Conservation (phyloP, 2,113 vertebrate species). For the Spermophilus dauricus region DNA sequence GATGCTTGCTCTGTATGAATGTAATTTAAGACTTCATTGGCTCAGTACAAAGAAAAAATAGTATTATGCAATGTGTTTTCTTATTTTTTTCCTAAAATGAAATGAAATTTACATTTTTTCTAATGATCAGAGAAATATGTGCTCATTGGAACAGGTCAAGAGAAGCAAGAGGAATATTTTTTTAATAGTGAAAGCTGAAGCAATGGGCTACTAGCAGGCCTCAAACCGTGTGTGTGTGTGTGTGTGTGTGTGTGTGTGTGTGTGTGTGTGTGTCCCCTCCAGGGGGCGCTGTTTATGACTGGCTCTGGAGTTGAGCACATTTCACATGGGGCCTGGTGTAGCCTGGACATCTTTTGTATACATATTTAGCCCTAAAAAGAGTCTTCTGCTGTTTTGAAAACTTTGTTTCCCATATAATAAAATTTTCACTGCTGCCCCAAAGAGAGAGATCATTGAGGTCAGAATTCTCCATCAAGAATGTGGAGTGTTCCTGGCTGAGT, state of each 20-base stretch:
- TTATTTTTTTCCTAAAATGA: background rate
- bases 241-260: too few relatives aligned
- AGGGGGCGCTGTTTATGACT: background rate
- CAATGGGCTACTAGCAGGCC: fast-evolving
- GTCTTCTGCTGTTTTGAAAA: background rate
- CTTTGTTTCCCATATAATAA: background rate
- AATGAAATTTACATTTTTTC: background rate
- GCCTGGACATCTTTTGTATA: too few relatives aligned
- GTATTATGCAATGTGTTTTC: background rate
- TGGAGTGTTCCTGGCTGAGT: too few relatives aligned
- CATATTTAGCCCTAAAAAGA: background rate
- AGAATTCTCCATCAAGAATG: background rate
- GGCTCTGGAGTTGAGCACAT: background rate
- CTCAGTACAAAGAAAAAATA: background rate
- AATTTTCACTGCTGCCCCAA: background rate
- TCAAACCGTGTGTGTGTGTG: too few relatives aligned
- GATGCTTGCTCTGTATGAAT: background rate
- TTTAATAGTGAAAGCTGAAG: background rate
- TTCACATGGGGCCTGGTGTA: fast-evolving
- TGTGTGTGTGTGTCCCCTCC: background rate
- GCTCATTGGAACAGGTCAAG: background rate
- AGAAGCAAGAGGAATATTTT: background rate
- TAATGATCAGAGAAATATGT: background rate
- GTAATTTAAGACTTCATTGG: background rate
- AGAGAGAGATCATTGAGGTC: background rate